Percentiles rank a stretch among this genome's conserved stretches.
Evolutionary conservation across 2,113 vertebrate species (phyloP).

Genomic region (Syrrhaptes paradoxus): DNA sequence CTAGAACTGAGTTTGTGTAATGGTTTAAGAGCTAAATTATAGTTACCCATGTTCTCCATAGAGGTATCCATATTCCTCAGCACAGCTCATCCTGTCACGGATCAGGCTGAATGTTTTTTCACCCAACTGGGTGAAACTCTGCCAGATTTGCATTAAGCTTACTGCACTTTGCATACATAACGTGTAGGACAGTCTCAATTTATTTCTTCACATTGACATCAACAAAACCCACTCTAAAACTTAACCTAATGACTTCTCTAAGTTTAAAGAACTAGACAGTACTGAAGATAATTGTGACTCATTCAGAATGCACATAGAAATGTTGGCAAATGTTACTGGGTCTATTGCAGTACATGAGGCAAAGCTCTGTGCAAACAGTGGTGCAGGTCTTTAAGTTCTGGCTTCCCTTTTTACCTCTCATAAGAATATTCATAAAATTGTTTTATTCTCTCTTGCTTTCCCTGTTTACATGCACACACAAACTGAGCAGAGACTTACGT

Average conservation of each 20-base stretch:
- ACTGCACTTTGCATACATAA: conserved; percentile 25
- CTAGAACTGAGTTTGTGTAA: not conserved
- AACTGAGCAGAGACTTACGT: conserved; percentile 14
- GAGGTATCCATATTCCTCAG: not conserved
- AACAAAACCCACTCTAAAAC: conserved; percentile 54
- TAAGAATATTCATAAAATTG: conserved; percentile 7
- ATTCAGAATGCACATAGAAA: conserved; percentile 26
- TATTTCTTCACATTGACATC: conserved; percentile 31
- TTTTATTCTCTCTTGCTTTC: conserved; percentile 12
- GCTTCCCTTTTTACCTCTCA: not conserved
- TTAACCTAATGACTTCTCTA: conserved; percentile 64
- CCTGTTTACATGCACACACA: conserved; percentile 24
- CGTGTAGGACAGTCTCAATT: not conserved
- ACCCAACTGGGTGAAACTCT: not conserved
- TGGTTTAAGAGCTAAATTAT: not conserved
- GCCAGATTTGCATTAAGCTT: not conserved
- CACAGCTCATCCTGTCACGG: not conserved
- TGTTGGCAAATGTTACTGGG: not conserved
- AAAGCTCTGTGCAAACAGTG: conserved; percentile 7
- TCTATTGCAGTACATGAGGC: not conserved
- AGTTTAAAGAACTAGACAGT: conserved; percentile 43
- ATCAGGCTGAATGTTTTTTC: not conserved
- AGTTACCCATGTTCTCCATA: not conserved
- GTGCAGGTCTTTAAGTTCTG: not conserved
- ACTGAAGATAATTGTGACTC: conserved; percentile 54